A percentile compares a stretch with the other conserved stretches of the same genome.
These are phyloP conservation scores for Cliona cf. orientalis DNA, from an alignment of 37 sponge, comb jelly and placozoan species.

Conservation along the genomic window DNA sequence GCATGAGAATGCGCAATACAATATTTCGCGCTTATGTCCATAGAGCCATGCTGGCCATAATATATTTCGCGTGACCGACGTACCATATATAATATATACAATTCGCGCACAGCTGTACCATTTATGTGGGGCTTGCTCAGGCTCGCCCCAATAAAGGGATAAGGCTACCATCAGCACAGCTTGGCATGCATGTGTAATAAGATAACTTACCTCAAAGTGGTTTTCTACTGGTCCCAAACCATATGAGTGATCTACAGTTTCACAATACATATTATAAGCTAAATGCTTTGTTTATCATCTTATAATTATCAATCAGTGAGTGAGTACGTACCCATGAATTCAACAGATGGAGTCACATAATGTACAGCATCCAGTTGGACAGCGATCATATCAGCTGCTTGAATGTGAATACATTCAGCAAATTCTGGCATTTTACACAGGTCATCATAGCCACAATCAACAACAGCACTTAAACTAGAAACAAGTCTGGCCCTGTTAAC, in stretches of 20 bases:
- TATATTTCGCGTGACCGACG: too few relatives aligned
- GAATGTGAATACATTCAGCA: not conserved
- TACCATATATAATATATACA: too few relatives aligned
- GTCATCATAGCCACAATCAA: not conserved
- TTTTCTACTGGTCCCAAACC: not conserved
- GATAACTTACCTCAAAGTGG: not conserved
- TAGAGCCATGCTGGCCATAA: too few relatives aligned
- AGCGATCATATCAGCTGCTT: not conserved
- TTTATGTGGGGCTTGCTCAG: too few relatives aligned
- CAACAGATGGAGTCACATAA: not conserved
- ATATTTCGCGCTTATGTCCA: too few relatives aligned
- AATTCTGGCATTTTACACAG: not conserved
- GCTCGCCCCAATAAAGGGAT: too few relatives aligned
- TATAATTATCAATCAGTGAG: not conserved
- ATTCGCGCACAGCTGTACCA: too few relatives aligned
- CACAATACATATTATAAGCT: not conserved
- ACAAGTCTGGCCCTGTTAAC: not conserved
- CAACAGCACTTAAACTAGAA: not conserved
- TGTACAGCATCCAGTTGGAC: slow-evolving; percentile 1
- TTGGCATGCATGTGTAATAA: not conserved
- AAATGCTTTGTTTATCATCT: not conserved
- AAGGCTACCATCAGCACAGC: too few relatives aligned
- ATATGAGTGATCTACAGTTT: not conserved
- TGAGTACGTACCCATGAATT: not conserved
- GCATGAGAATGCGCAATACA: too few relatives aligned